Evolutionary conservation across 2,888 invertebrate genomes (phyloP), one percentile per base, ranked within the genome.

Genomic region (Heteromyza rotundicornis): DNA sequence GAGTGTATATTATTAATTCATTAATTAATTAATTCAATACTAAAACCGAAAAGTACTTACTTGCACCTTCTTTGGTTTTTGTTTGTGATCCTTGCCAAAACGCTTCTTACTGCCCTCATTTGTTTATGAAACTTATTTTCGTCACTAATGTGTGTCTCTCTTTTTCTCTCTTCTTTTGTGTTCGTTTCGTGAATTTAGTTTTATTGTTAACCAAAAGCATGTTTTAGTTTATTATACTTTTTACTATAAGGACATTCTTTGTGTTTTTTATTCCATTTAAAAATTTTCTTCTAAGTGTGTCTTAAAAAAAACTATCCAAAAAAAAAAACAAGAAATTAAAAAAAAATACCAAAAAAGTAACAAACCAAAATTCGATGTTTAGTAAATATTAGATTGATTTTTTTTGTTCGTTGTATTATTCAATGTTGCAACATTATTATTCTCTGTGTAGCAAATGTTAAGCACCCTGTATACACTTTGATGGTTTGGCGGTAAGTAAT

Each of bases 361-460:
- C n/a, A n/a, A n/a, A n/a, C n/a, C n/a, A n/a, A 27, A 52, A 27
- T 17, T 52, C 27, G 16, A 27, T 52, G 52, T 52, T 27, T 52
- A 16, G 16, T 24, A 52, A 49, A 44, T 49, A 7, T 10, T 49
- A 49, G 49, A n/a, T n/a, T 49, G 10, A 22, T 49, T 3, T n/a
- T 40, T 40, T 7, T n/a, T n/a, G n/a, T n/a, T n/a, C n/a, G n/a
- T 40, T 40, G 40, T 40, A 12, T 40, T 62, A 74, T 75, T 77
- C 75, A 79, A 78, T 74, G 79, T 78, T 79, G 77, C 78, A 77
- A 79, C 76, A 62, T 66, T 77, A 76, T 77, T 70, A 74, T 78
- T 77, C 77, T 79, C 78, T 76, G 80, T 78, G 77, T 78, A 79
- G 79, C 79, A 76, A 79, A 78, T 78, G 74, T 77, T 78, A 78